phyloP scores from a whole-genome alignment of 1,140 invertebrate species.

The Cataglyphis hispanica region DNA sequence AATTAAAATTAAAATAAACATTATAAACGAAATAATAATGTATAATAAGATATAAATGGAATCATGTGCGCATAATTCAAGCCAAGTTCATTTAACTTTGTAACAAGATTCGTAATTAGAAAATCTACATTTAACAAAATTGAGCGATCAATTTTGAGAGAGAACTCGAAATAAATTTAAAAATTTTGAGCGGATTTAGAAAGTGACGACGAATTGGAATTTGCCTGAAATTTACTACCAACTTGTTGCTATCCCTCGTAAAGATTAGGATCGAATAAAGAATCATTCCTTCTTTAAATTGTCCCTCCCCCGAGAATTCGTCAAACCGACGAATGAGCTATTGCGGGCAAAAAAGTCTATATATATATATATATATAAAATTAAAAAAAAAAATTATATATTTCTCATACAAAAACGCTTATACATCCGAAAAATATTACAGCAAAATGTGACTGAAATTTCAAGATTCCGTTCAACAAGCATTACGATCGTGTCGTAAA shows the following conservation, averaged over 20 bases:
- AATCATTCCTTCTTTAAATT: constrained; percentile 15
- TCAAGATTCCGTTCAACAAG: background rate
- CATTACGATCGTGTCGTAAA: background rate
- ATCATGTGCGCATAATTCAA: background rate
- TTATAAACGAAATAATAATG: no score
- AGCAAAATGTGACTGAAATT: background rate
- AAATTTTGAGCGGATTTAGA: background rate
- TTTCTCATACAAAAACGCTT: background rate
- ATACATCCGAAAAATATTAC: background rate
- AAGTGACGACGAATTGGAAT: constrained; percentile 15
- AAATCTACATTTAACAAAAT: background rate
- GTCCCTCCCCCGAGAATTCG: background rate
- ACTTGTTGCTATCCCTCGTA: constrained; percentile 47
- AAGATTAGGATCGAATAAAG: constrained; percentile 51
- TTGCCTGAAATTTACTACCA: constrained; percentile 38
- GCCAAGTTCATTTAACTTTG: background rate
- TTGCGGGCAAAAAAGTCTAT: background rate
- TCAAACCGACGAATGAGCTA: constrained; percentile 34
- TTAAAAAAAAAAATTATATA: background rate
- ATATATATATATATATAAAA: no score
- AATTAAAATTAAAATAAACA: no score
- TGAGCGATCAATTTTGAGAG: background rate
- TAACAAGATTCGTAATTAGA: background rate
- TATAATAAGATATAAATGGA: background rate
- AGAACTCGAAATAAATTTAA: background rate